Conservation (phyloP, 2,113 vertebrate genomes). For the Lepisosteus osseus region DNA sequence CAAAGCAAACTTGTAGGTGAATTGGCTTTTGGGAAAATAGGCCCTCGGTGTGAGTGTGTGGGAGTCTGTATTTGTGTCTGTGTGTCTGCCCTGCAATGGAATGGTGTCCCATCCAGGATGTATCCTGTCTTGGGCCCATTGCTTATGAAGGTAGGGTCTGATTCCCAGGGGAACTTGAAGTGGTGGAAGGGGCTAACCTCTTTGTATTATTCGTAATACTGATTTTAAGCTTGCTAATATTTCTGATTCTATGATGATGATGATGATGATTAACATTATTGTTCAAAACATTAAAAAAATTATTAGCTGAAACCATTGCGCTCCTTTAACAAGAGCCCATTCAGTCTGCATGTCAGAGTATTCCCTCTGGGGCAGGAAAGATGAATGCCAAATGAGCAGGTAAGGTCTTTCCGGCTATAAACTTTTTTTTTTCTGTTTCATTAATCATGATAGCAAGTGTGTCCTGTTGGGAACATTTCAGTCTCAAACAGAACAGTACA, state of each 20-base stretch:
- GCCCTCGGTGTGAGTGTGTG: no score
- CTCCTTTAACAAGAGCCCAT: conserved; percentile 10
- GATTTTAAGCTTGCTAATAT: background rate
- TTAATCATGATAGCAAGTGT: conserved; percentile 3
- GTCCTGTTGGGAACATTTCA: background rate
- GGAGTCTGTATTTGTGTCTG: no score
- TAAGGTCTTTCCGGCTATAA: background rate
- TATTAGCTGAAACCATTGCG: background rate
- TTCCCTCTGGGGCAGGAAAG: background rate
- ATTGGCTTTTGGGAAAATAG: no score
- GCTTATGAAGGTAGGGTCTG: no score
- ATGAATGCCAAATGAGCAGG: background rate
- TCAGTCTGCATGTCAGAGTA: background rate
- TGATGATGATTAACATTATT: background rate
- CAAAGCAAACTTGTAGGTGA: no score
- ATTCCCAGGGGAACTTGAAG: no score
- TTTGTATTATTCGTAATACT: background rate
- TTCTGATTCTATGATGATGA: background rate
- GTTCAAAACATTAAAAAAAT: no score
- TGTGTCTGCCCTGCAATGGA: no score
- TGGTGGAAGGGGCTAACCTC: no score
- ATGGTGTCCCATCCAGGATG: no score
- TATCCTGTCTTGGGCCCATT: no score
- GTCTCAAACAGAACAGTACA: no score
- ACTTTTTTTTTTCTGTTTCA: background rate